Base-by-base conservation (phyloP, 1,140 invertebrate genomes). In the Euwallacea fornicatus region DNA sequence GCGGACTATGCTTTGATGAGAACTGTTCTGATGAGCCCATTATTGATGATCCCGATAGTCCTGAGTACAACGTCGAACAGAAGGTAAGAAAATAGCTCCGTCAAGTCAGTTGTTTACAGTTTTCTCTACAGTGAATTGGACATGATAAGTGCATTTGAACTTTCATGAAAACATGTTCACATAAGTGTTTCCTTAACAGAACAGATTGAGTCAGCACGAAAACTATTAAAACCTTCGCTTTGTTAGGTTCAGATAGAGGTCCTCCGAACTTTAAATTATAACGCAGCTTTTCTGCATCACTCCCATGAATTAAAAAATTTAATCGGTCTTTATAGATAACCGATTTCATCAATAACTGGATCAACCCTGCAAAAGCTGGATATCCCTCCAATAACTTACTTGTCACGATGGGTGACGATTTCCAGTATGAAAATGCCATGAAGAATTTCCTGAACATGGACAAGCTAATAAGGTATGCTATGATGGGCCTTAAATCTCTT, bases 1-100 rank as follows among this genome's bases (percentile, higher is more conserved):
- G 87, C 3, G 94, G 93, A 0, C 97, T 95, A 81, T 97, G 95
- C 78, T 98, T 95, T 79, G 86, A 42, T 92, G 90, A 79, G 80
- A 77, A 47, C 7, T 70, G 68, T 33, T 47, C 1, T 42, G 90
- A 92, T 80, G 86, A 89, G 50, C 87, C 88, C 0, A 83, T 88
- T 21, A 83, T 85, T 10, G 84, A 87, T 58, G 84, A 86, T 72
- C 63, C 74, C 7, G 77, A 80, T 58, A 81, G 82, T 63, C 82
- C 83, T 42, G 84, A 82, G 7, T 86, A 84, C 70, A 87, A 87
- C 73, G 83, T 85, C 41, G 80, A 85, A 54, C 80, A 77, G 74
- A 78, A 80, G 75, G 84, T 75, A 69, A 61, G 21, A 2, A 33
- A 33, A 2, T 33, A 33, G 21, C 21, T 33, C 1, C 4, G 21